phyloP scores from a whole-genome alignment of 2,797 vertebrate species.

The Hippocampus kuda region DNA sequence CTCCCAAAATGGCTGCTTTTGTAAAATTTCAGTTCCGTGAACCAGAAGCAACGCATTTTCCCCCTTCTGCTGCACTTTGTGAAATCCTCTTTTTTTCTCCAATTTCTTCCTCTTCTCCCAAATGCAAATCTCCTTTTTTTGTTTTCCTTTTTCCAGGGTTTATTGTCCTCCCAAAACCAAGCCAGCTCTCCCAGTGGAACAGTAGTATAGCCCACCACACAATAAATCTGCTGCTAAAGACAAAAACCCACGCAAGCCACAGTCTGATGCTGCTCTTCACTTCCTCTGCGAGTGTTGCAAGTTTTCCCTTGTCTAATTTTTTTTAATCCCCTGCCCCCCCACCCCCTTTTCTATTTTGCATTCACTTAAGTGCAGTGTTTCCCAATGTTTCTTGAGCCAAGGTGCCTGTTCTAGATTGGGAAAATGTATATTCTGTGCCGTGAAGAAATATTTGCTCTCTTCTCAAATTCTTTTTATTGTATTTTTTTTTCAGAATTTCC shows the following conservation, averaged over 20 bases:
- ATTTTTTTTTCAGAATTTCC: no score
- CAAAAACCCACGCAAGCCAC: slow-evolving; percentile 68
- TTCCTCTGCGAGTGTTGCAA: slow-evolving; percentile 71
- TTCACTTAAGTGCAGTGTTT: neutral
- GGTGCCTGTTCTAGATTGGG: neutral
- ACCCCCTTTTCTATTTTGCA: neutral
- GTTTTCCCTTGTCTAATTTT: slow-evolving; percentile 48
- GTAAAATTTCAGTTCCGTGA: neutral
- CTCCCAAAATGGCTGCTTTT: neutral
- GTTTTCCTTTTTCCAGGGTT: slow-evolving; percentile 88
- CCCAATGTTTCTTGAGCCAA: neutral
- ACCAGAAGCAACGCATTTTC: neutral
- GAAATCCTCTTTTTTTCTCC: slow-evolving; percentile 4
- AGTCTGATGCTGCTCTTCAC: slow-evolving; percentile 78
- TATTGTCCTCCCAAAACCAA: slow-evolving; percentile 91
- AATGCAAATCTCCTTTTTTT: slow-evolving; percentile 61
- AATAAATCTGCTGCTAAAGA: slow-evolving; percentile 79
- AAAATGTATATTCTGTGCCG: no score
- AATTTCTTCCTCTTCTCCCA: slow-evolving; percentile 49
- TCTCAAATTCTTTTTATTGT: no score
- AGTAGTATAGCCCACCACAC: slow-evolving; percentile 79
- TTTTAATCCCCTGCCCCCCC: slow-evolving; percentile 5
- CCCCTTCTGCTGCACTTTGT: slow-evolving; percentile 45
- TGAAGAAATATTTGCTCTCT: no score
- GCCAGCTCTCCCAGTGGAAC: slow-evolving; percentile 95